Conservation (phyloP, 2,888 invertebrate species). For the Rhagonycha fulva region DNA sequence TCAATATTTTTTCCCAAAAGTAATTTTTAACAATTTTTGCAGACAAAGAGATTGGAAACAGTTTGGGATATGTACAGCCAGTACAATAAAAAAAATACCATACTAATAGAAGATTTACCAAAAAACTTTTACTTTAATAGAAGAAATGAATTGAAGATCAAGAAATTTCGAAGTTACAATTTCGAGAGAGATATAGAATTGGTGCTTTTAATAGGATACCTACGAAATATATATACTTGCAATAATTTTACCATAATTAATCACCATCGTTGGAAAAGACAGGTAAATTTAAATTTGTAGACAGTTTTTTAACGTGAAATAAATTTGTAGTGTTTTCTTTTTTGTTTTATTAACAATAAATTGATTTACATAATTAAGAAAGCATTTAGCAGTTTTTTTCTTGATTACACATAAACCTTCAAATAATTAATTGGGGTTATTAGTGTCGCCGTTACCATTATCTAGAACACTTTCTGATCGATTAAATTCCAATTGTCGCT, state of each 20-base stretch:
- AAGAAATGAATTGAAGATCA: background rate
- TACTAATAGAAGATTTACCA: background rate
- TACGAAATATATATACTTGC: background rate
- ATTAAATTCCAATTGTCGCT: background rate
- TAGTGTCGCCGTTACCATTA: background rate
- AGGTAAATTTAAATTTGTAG: background rate
- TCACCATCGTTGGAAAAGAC: background rate
- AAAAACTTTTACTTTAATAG: background rate
- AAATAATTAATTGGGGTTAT: background rate
- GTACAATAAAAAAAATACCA: background rate
- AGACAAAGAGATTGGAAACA: background rate
- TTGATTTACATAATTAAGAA: background rate
- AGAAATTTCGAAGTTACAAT: background rate
- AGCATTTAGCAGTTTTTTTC: background rate
- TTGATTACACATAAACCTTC: background rate
- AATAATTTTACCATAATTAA: rapidly evolving
- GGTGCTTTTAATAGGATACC: background rate
- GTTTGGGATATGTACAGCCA: background rate
- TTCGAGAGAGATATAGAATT: too few species aligned
- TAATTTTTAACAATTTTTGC: background rate
- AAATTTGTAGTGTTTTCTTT: background rate
- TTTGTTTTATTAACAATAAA: background rate
- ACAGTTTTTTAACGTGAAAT: background rate
- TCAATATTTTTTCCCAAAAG: background rate
- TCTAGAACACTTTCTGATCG: background rate